Percentiles rank a stretch among this genome's conserved stretches.
Evolutionary conservation across 2,888 invertebrate species (phyloP).

Genomic region (Meiosimyza platycephala): DNA sequence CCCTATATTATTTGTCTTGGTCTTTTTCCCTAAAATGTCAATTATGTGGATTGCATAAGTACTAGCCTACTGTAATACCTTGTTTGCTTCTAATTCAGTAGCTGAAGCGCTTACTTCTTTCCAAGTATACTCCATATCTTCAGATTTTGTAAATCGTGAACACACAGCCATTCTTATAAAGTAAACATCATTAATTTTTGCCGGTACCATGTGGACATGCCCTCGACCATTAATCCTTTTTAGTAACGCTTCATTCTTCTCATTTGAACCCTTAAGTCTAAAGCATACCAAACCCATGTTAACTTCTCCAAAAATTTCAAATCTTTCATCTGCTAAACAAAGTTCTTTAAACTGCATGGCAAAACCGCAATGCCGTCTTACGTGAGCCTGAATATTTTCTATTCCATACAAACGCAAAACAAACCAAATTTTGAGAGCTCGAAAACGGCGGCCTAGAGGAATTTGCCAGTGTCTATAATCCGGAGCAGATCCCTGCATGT

Average conservation of each 20-base stretch:
- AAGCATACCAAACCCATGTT: slow-evolving; percentile 97
- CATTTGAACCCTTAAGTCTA: slow-evolving; percentile 87
- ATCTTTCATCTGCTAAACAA: slow-evolving; percentile 81
- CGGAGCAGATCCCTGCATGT: slow-evolving; percentile 87
- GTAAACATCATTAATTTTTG: slow-evolving; percentile 84
- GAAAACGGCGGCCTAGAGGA: slow-evolving; percentile 91
- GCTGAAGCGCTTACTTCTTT: slow-evolving; percentile 83
- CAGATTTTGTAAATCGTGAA: slow-evolving; percentile 82
- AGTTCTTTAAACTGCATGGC: slow-evolving; percentile 89
- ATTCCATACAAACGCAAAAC: slow-evolving; percentile 90
- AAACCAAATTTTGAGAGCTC: slow-evolving; percentile 95
- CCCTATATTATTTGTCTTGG: too few species aligned
- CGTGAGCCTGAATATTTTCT: slow-evolving; percentile 86
- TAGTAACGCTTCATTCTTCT: slow-evolving; percentile 82
- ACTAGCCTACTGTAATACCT: slow-evolving; percentile 53
- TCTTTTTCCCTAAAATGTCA: too few species aligned
- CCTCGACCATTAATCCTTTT: slow-evolving; percentile 90
- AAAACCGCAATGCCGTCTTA: slow-evolving; percentile 85
- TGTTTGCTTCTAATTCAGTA: slow-evolving; percentile 68
- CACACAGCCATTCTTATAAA: slow-evolving; percentile 92
- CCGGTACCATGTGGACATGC: slow-evolving; percentile 92
- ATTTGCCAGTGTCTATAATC: slow-evolving; percentile 99
- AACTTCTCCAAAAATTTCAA: slow-evolving; percentile 90
- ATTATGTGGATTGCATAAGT: too few species aligned
- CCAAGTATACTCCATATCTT: slow-evolving; percentile 89